Conservation (phyloP, 2,113 vertebrate species). For the Chaetodon auriga region DNA sequence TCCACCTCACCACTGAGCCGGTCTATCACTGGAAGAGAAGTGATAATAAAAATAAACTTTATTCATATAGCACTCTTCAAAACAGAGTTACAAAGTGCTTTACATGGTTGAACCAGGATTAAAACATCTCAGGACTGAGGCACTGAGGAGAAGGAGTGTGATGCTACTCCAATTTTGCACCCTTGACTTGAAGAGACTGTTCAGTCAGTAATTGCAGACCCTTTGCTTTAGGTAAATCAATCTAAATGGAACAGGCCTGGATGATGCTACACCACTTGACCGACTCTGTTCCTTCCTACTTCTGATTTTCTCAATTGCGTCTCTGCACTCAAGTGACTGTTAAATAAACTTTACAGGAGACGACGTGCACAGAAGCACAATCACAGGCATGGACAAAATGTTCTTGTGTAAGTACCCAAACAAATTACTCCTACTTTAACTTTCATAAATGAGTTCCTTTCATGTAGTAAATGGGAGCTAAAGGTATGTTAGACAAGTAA, state of each 20-base stretch:
- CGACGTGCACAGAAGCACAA: background rate
- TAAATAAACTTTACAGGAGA: constrained; percentile 42
- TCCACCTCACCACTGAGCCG: constrained; percentile 33
- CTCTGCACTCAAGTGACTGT: constrained; percentile 53
- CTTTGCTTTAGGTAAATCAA: constrained; percentile 72
- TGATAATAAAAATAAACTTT: background rate
- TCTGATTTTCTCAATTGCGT: constrained; percentile 57
- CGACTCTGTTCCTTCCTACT: constrained; percentile 39
- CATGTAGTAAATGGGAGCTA: background rate
- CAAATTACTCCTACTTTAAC: constrained; percentile 3
- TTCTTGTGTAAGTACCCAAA: background rate
- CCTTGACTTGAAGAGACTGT: constrained; percentile 78
- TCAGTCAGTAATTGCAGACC: constrained; percentile 71
- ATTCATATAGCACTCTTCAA: background rate
- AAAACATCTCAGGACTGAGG: background rate
- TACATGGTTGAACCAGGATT: background rate
- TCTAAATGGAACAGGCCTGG: constrained; percentile 68
- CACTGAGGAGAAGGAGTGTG: constrained; percentile 33
- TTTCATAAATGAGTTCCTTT: background rate
- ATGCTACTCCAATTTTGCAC: constrained; percentile 64
- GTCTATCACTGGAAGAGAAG: constrained; percentile 29
- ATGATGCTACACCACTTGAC: constrained; percentile 67
- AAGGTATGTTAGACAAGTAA: background rate
- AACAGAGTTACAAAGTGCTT: background rate
- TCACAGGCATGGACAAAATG: constrained; percentile 1